phyloP scores from a whole-genome alignment of 2,888 invertebrate species.

The Microplitis deprimator region DNA sequence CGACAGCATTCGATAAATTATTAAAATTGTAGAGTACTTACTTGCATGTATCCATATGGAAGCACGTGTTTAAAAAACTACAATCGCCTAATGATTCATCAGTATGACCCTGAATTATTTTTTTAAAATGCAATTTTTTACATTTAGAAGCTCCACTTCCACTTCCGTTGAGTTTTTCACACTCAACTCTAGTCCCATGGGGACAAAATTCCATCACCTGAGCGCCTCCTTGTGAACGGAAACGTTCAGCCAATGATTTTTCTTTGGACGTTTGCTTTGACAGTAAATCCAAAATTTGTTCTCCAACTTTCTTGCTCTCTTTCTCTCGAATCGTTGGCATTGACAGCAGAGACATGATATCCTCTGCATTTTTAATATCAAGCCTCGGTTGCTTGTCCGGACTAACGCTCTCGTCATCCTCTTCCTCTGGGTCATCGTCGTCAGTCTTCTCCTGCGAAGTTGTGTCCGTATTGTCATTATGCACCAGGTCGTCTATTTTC shows the following conservation, averaged over 20 bases:
- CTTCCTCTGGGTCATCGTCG: constrained; percentile 59
- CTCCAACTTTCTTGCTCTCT: constrained; percentile 94
- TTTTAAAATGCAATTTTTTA: constrained; percentile 94
- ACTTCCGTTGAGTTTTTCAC: constrained; percentile 72
- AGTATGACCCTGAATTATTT: constrained; percentile 95
- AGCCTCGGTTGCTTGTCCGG: constrained; percentile 63
- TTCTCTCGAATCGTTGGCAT: constrained; percentile 96
- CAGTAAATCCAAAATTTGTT: constrained; percentile 93
- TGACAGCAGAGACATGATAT: constrained; percentile 84
- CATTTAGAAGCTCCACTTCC: constrained; percentile 74
- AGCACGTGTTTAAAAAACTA: constrained; percentile 97
- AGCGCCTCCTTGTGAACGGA: constrained; percentile 94
- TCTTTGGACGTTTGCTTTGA: constrained; percentile 98
- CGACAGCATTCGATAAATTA: neutral
- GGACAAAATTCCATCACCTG: constrained; percentile 97
- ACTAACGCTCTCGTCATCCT: constrained; percentile 57
- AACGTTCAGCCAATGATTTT: constrained; percentile 93
- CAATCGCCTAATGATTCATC: constrained; percentile 97
- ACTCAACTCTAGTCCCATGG: constrained; percentile 94
- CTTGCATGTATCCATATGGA: constrained; percentile 99
- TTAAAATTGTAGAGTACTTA: constrained; percentile 61
- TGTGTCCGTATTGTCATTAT: constrained; percentile 14
- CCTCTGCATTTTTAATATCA: constrained; percentile 66
- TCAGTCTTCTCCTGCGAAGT: constrained; percentile 54
- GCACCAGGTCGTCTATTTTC: constrained; percentile 51